These are phyloP conservation scores for Heloderma charlesbogerti DNA, from an alignment of 2,113 vertebrate genomes.

Conservation along the genomic window DNA sequence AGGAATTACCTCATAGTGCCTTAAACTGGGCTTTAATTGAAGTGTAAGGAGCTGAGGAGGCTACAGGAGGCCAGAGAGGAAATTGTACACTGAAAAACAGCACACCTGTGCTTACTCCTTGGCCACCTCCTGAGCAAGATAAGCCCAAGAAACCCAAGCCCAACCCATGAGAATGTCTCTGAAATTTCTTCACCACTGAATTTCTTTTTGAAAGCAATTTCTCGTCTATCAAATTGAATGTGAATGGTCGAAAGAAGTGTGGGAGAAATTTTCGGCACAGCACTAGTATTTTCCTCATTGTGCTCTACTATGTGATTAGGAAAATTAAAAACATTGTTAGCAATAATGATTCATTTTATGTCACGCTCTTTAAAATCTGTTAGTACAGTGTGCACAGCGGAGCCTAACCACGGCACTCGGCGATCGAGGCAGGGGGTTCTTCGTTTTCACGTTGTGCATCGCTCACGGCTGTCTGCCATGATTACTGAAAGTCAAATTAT, in stretches of 20 bases:
- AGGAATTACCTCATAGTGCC: too few relatives aligned
- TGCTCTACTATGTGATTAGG: conserved; percentile 3
- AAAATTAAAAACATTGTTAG: conserved; percentile 45
- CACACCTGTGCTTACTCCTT: too few relatives aligned
- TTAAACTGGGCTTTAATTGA: too few relatives aligned
- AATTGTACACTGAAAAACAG: too few relatives aligned
- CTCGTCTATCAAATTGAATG: too few relatives aligned
- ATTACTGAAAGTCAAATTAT: conserved; percentile 63
- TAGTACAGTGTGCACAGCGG: conserved; percentile 19
- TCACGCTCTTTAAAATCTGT: conserved; percentile 5
- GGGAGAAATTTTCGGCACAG: background rate
- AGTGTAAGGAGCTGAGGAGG: too few relatives aligned
- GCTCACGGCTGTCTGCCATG: conserved; percentile 62
- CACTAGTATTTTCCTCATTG: conserved; percentile 1
- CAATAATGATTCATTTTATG: conserved; percentile 30
- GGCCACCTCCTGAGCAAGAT: too few relatives aligned
- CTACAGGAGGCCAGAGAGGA: too few relatives aligned
- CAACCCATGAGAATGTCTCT: too few relatives aligned
- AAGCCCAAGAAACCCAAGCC: too few relatives aligned
- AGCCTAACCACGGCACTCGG: conserved; percentile 32
- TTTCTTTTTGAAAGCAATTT: too few relatives aligned
- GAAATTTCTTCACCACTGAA: too few relatives aligned
- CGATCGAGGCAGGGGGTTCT: conserved; percentile 40
- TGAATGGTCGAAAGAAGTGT: conserved; percentile 36
- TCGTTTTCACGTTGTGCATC: conserved; percentile 62